Conservation (phyloP, 2,797 vertebrate species). For the Spinus olivaceus region DNA sequence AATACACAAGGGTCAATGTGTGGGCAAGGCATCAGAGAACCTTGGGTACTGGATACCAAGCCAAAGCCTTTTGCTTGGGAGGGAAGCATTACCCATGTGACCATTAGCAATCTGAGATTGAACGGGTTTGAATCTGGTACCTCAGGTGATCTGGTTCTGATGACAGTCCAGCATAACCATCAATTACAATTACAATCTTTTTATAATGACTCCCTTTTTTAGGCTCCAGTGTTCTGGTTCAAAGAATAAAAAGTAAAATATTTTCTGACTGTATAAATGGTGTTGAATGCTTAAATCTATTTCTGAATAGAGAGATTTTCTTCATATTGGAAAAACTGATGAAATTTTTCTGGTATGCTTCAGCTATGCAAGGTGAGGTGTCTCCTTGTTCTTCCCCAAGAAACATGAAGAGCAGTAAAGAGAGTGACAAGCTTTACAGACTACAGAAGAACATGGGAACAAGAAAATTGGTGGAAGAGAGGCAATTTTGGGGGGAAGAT, state of each 20-base stretch:
- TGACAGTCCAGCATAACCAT: not conserved
- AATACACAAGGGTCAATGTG: not conserved
- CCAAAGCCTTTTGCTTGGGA: not conserved
- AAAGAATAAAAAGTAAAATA: not conserved
- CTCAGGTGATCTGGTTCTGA: not conserved
- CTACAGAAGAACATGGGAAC: not conserved
- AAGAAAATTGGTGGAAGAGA: not conserved
- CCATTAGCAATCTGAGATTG: not conserved
- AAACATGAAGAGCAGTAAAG: not conserved
- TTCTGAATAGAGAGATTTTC: not conserved
- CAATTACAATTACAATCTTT: not conserved
- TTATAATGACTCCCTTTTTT: not conserved
- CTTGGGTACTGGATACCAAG: not conserved
- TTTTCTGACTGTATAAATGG: not conserved
- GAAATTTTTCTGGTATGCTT: not conserved
- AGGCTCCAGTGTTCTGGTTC: not conserved
- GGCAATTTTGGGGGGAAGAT: not conserved
- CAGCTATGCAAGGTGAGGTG: not conserved
- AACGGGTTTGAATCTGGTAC: not conserved
- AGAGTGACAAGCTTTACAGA: not conserved
- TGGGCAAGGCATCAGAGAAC: not conserved
- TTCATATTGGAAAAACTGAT: not conserved
- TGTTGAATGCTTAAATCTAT: not conserved
- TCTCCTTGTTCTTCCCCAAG: not conserved
- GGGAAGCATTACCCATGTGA: not conserved